Evolutionary conservation across 2,113 vertebrate species (phyloP), one percentile per base, ranked within the genome.

Genomic region (Callopanchax toddi): DNA sequence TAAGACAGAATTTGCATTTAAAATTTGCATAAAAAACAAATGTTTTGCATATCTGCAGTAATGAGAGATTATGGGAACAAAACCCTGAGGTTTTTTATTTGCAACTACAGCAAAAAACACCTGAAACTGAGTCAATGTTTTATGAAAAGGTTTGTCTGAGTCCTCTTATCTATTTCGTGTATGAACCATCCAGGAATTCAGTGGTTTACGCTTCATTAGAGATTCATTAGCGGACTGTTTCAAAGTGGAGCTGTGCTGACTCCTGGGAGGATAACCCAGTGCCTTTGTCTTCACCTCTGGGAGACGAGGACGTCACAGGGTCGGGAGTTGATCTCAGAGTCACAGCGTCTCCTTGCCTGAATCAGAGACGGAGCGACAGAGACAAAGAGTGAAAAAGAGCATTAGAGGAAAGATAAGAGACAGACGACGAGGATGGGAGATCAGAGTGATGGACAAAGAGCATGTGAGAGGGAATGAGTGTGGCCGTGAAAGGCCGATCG

Each of bases 261-360:
- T 74, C 74, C 70, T 36, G 55, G 25, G 78, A 84, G 71, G 80
- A 71, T 69, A 78, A 63, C 61, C 40, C 40, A 34, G 50, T 17
- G 52, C 58, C 74, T 81, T 79, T 86, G 79, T 65, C 60, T 89
- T 89, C 84, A 99, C 97, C 96, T 96, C 75, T 86, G 87, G 32
- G 91, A 91, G 4, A 79, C 37, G 39, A 98, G 93, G 46, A 96
- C 83, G 66, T 95, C 94, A 78, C 97, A 98, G 0, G 91, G 91
- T 18, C 93, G 87, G 78, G 76, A 93, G 94, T 98, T 99, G 85
- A 98, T 87, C 64, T 60, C 50, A 2, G 58, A 84, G 89, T 99
- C 97, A 0, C 93, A 97, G 21, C 74, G 90, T 79, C 95, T 93
- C 8, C 96, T 91, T 11, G 88, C 92, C 97, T 98, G 74, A 5